phyloP scores from a whole-genome alignment of 2,797 vertebrate genomes.

The Alectoris magna region DNA sequence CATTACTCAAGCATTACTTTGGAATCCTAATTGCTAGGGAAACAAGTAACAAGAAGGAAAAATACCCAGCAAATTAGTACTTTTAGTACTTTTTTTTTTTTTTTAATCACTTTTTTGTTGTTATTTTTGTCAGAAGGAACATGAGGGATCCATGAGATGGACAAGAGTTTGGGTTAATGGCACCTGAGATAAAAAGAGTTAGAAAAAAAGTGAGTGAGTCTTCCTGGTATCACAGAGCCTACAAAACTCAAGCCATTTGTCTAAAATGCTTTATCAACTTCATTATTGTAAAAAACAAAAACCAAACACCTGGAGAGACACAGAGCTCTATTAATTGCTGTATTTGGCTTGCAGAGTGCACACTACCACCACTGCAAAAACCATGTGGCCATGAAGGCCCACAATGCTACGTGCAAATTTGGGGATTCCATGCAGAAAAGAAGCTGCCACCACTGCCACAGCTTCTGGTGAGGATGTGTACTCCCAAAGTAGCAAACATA shows the following conservation, averaged over 20 bases:
- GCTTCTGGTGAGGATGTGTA: accelerated
- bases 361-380: neutral
- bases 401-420: neutral
- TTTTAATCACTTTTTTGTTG: neutral
- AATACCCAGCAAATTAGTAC: neutral
- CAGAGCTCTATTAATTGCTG: neutral
- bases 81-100: neutral
- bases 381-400: neutral
- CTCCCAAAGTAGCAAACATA: neutral
- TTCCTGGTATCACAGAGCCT: neutral
- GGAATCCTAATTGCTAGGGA: neutral
- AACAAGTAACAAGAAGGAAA: neutral
- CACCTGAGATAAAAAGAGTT: neutral
- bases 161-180: neutral
- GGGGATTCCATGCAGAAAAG: neutral
- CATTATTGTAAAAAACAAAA: neutral
- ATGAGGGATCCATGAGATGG: neutral
- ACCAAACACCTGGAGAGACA: neutral
- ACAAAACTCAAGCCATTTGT: neutral
- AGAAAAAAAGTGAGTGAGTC: neutral
- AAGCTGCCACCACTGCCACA: neutral
- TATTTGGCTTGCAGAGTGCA: neutral
- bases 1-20: neutral
- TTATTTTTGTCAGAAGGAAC: neutral
- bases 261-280: neutral